Evolutionary conservation across 2,888 invertebrate genomes (phyloP).

Genomic region (Agrochola macilenta): DNA sequence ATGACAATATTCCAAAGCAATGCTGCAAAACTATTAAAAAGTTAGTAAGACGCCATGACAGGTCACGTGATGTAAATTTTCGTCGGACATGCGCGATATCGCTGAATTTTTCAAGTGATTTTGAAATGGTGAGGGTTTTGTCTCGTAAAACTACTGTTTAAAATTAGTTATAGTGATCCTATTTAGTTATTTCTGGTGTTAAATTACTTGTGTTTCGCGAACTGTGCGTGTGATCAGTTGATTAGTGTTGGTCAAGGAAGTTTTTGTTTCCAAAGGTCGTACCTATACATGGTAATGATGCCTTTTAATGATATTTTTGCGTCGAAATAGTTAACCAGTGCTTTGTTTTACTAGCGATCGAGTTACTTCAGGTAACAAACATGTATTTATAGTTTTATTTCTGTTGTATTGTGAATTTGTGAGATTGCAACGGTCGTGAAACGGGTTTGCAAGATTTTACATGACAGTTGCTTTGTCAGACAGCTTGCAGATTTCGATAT

Average conservation of each 20-base stretch:
- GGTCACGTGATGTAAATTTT: slow-evolving; percentile 91
- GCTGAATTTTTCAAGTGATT: slow-evolving; percentile 86
- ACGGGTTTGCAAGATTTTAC: slow-evolving; percentile 49
- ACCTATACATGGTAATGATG: slow-evolving; percentile 82
- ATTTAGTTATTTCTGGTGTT: slow-evolving; percentile 65
- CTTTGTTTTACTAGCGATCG: slow-evolving; percentile 73
- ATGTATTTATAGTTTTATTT: slow-evolving; percentile 46
- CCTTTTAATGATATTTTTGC: slow-evolving; percentile 77
- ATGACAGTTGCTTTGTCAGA: slow-evolving; percentile 70
- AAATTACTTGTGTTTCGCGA: slow-evolving; percentile 68
- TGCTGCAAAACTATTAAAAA: slow-evolving; percentile 63
- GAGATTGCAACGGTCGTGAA: slow-evolving; percentile 54
- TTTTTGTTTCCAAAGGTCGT: slow-evolving; percentile 85
- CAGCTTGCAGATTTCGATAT: slow-evolving; percentile 65
- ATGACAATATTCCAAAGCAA: slow-evolving; percentile 52
- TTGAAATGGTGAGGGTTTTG: slow-evolving; percentile 84
- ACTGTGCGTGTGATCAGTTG: slow-evolving; percentile 77
- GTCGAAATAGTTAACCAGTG: slow-evolving; percentile 75
- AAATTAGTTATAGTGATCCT: slow-evolving; percentile 71
- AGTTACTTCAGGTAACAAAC: slow-evolving; percentile 58
- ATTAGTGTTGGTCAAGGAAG: slow-evolving; percentile 77
- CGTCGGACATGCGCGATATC: slow-evolving; percentile 88
- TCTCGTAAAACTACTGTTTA: slow-evolving; percentile 73
- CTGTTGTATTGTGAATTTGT: slow-evolving; percentile 34
- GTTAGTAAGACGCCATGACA: slow-evolving; percentile 87